phyloP scores from a whole-genome alignment of 2,888 invertebrate genomes.

The Idaea dimidiata region DNA sequence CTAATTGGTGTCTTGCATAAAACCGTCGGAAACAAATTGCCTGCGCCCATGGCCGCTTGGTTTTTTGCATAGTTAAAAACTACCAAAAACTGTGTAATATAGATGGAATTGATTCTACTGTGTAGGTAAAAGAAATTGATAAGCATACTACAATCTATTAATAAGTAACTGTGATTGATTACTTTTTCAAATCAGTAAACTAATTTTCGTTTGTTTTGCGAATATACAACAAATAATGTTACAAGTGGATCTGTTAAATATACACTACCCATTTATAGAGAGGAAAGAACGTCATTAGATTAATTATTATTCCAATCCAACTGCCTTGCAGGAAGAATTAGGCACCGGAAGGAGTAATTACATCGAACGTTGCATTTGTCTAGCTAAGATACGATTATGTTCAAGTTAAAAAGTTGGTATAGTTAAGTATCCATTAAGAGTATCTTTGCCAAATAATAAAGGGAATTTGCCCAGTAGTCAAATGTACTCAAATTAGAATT shows the following conservation, averaged over 20 bases:
- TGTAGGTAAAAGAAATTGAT: not conserved
- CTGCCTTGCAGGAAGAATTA: conserved; percentile 12
- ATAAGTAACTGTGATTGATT: no score
- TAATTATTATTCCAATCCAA: conserved; percentile 12
- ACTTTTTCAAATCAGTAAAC: no score
- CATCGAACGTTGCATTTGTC: not conserved
- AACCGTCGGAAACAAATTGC: conserved; percentile 52
- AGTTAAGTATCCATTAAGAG: no score
- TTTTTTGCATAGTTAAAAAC: conserved; percentile 42
- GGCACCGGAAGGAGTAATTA: conserved; percentile 17
- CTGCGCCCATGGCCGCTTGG: conserved; percentile 45
- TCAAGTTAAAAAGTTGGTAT: no score
- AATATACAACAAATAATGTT: not conserved
- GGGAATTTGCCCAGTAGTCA: no score
- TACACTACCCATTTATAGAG: conserved; percentile 3
- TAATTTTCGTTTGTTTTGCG: no score
- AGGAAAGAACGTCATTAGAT: conserved; percentile 23
- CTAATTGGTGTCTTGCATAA: conserved; percentile 38
- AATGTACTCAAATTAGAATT: no score
- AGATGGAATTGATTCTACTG: conserved; percentile 2
- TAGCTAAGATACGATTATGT: no score
- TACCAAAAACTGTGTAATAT: conserved; percentile 27
- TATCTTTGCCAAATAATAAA: no score
- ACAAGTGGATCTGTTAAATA: not conserved
- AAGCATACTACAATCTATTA: no score